Evolutionary conservation across 2,888 invertebrate species (phyloP).

Genomic region (Cenopis cana): DNA sequence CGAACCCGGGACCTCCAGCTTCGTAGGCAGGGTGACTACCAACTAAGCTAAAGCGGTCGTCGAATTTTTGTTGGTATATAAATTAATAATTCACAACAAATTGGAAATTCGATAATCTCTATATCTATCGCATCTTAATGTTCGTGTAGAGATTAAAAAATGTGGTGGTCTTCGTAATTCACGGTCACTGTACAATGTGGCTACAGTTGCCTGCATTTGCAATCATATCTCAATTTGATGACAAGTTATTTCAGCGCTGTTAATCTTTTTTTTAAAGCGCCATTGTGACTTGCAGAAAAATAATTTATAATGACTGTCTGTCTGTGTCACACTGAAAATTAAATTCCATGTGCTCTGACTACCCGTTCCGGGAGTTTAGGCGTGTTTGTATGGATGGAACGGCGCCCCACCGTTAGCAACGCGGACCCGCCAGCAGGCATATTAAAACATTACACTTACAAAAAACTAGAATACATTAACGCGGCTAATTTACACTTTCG

Average conservation of each 20-base stretch:
- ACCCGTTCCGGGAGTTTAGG: too few species aligned
- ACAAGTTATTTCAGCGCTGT: not conserved
- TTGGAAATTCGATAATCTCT: too few species aligned
- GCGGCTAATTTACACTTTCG: slow-evolving; percentile 64
- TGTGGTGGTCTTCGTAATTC: too few species aligned
- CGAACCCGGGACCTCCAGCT: too few species aligned
- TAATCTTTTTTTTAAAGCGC: not conserved
- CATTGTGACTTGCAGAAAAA: not conserved
- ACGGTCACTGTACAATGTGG: not conserved
- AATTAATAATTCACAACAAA: too few species aligned
- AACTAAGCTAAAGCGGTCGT: too few species aligned
- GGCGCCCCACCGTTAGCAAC: slow-evolving; percentile 8
- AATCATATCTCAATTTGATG: too few species aligned
- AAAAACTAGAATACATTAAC: slow-evolving; percentile 72
- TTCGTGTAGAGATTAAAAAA: too few species aligned
- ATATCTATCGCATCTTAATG: too few species aligned
- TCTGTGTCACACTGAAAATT: not conserved
- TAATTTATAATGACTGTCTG: not conserved
- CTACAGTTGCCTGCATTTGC: too few species aligned
- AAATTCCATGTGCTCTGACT: not conserved
- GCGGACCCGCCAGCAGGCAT: slow-evolving; percentile 65
- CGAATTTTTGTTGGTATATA: too few species aligned
- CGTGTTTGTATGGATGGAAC: not conserved
- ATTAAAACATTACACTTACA: slow-evolving; percentile 50
- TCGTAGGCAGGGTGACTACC: too few species aligned